Evolutionary conservation across 1,140 invertebrate genomes (phyloP).

Genomic region (Thrips palmi): DNA sequence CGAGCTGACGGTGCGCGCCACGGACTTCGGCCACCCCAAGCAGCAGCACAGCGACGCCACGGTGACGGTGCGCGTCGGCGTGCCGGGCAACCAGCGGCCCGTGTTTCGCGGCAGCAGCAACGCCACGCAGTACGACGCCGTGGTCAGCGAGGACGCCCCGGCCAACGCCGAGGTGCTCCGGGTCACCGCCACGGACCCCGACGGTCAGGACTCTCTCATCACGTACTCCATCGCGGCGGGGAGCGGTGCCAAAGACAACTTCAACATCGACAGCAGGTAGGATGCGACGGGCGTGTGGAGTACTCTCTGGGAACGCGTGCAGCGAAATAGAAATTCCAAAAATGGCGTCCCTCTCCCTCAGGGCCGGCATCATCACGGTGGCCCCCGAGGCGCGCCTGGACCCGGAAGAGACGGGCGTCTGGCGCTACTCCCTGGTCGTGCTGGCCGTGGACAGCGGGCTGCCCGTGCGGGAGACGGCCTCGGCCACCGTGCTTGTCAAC

Average conservation of each 20-base stretch:
- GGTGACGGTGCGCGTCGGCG: slow-evolving; percentile 47
- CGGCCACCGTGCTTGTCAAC: slow-evolving; percentile 48
- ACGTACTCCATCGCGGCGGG: slow-evolving; percentile 53
- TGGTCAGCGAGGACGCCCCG: slow-evolving; percentile 46
- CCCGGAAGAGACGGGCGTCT: slow-evolving; percentile 36
- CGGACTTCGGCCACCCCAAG: slow-evolving; percentile 36
- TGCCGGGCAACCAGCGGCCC: slow-evolving; percentile 56
- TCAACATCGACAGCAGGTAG: slow-evolving; percentile 51
- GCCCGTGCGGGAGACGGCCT: slow-evolving; percentile 56
- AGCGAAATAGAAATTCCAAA: background rate
- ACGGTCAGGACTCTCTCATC: slow-evolving; percentile 47
- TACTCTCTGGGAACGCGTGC: too few relatives aligned
- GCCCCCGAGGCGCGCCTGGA: slow-evolving; percentile 54
- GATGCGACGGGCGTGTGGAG: slow-evolving; percentile 10
- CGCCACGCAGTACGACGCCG: slow-evolving; percentile 50
- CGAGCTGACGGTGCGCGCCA: slow-evolving; percentile 44
- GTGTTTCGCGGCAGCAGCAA: slow-evolving; percentile 53
- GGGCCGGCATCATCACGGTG: slow-evolving; percentile 50
- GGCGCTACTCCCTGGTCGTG: slow-evolving; percentile 48
- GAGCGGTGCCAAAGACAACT: slow-evolving; percentile 61
- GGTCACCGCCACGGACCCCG: slow-evolving; percentile 53
- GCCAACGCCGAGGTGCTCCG: slow-evolving; percentile 47
- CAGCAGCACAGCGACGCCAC: slow-evolving; percentile 41
- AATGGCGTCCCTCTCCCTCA: slow-evolving; percentile 16
- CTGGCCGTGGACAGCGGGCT: slow-evolving; percentile 48